A percentile compares a stretch with the other conserved stretches of the same genome.
Evolutionary conservation across 2,113 vertebrate genomes (phyloP).

Genomic region (Pontoporia blainvillei): DNA sequence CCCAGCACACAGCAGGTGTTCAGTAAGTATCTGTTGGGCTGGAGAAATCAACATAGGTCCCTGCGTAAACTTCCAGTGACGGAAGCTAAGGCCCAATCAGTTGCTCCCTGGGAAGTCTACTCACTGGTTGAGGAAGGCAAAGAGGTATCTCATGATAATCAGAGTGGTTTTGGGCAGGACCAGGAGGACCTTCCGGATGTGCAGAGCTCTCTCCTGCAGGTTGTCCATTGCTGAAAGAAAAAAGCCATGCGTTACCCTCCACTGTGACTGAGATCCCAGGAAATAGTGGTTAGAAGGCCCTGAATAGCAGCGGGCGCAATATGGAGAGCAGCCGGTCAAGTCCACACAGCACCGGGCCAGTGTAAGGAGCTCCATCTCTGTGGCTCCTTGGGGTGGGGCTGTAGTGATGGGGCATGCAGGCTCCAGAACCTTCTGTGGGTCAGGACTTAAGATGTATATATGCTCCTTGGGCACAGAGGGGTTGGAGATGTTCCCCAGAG

Average conservation of each 20-base stretch:
- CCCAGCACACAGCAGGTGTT: not conserved
- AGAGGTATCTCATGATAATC: conserved; percentile 99
- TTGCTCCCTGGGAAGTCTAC: conserved; percentile 73
- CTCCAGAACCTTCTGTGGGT: not conserved
- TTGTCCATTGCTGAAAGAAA: conserved; percentile 93
- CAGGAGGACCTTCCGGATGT: conserved; percentile 92
- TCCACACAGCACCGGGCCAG: not conserved
- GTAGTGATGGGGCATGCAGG: not conserved
- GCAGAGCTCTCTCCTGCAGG: conserved; percentile 92
- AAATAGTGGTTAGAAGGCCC: not conserved
- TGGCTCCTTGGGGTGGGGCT: not conserved
- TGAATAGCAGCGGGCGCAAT: not conserved
- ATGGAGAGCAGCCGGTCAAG: not conserved
- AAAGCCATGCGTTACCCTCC: not conserved
- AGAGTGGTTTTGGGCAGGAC: conserved; percentile 90
- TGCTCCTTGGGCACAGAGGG: not conserved
- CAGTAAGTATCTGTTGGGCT: not conserved
- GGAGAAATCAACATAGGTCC: not conserved
- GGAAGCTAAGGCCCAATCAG: not conserved
- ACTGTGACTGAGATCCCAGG: not conserved
- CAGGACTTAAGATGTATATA: not conserved
- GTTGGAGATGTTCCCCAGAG: not conserved
- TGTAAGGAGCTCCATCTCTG: not conserved
- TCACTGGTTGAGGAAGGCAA: conserved; percentile 97
- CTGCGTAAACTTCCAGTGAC: not conserved